Percentiles rank a stretch among this genome's conserved stretches.
These are phyloP conservation scores for Sorex araneus DNA, from an alignment of 2,113 vertebrate genomes.

Conservation along the genomic window DNA sequence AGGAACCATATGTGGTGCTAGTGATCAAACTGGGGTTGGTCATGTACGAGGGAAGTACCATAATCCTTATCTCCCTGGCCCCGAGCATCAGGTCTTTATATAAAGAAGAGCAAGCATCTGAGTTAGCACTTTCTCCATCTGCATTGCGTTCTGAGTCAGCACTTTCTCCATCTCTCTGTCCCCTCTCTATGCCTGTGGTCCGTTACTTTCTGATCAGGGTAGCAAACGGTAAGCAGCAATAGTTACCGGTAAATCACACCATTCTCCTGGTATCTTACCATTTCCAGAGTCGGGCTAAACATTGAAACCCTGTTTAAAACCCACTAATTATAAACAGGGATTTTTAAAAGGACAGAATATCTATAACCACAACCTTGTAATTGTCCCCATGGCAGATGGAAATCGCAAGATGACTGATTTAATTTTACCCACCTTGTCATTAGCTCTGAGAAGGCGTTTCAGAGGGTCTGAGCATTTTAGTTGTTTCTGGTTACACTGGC, in stretches of 20 bases:
- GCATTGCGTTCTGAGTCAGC: fast-evolving
- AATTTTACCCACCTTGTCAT: not conserved
- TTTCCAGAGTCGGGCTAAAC: constrained; percentile 30
- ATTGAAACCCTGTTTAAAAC: constrained; percentile 19
- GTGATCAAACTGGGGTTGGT: too few species aligned
- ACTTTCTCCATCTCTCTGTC: not conserved
- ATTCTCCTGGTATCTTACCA: not conserved
- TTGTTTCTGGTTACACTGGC: not conserved
- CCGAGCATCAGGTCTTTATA: too few species aligned
- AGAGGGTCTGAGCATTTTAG: not conserved
- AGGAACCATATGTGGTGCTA: too few species aligned
- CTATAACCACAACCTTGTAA: not conserved
- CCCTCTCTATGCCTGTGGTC: not conserved
- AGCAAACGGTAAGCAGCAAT: not conserved
- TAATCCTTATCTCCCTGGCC: too few species aligned
- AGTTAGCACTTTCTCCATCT: not conserved
- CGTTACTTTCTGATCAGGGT: not conserved
- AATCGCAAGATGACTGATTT: not conserved
- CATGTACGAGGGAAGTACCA: too few species aligned
- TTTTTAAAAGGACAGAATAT: not conserved
- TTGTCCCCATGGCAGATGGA: not conserved
- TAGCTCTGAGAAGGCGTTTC: constrained; percentile 19
- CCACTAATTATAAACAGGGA: not conserved
- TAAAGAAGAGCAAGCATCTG: not conserved
- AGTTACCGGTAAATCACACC: not conserved